Conservation (phyloP, 1,140 invertebrate species). For the Bombus vancouverensis region DNA sequence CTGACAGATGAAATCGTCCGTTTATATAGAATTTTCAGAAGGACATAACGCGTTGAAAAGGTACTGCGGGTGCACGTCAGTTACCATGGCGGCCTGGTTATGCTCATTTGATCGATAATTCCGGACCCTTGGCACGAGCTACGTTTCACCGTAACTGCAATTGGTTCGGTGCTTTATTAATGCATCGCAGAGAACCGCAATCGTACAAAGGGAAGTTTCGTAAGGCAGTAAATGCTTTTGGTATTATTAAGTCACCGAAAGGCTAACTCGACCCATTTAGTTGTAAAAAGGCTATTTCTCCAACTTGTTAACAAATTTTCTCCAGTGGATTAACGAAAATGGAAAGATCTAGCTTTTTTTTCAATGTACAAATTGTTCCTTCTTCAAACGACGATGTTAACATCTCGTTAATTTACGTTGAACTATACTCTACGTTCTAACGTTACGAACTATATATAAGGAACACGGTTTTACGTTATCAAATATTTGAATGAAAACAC, state of each 20-base stretch:
- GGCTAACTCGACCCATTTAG: background rate
- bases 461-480: background rate
- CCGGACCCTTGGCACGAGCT: conserved; percentile 21
- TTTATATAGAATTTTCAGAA: background rate
- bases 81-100: conserved; percentile 67
- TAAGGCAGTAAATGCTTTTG: too few relatives aligned
- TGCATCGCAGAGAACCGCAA: background rate
- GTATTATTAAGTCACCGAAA: too few relatives aligned
- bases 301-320: background rate
- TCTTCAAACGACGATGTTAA: too few relatives aligned
- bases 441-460: too few relatives aligned
- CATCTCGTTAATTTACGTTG: too few relatives aligned
- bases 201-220: background rate
- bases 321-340: background rate
- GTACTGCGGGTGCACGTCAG: conserved; percentile 31
- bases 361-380: too few relatives aligned
- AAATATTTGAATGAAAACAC: background rate
- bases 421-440: too few relatives aligned
- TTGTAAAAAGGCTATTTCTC: background rate
- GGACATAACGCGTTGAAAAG: conserved; percentile 21
- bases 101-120: conserved; percentile 72
- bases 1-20: too few relatives aligned
- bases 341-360: too few relatives aligned
- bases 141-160: background rate
- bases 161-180: background rate